These are phyloP conservation scores for Urechis unicinctus DNA, from an alignment of 2,888 invertebrate species.

Conservation along the genomic window DNA sequence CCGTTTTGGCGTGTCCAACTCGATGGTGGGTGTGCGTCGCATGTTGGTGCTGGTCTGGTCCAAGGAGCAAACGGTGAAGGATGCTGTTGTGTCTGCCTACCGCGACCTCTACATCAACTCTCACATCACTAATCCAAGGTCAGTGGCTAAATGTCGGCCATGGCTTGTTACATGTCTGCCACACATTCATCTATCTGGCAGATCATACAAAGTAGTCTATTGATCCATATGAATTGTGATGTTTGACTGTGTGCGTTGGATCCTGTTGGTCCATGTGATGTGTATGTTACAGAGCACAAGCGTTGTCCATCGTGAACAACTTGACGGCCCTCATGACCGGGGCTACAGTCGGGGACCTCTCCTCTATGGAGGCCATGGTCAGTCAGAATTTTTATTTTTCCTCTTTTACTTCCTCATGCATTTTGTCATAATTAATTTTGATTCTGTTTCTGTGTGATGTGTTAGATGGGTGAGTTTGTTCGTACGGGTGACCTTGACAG, in stretches of 20 bases:
- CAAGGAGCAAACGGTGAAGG: constrained; percentile 65
- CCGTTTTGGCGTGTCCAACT: constrained; percentile 51
- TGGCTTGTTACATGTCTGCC: too few species aligned
- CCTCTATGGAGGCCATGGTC: constrained; percentile 60
- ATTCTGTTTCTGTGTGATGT: too few species aligned
- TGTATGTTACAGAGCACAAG: constrained; percentile 45
- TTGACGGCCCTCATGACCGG: constrained; percentile 57
- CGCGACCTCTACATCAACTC: constrained; percentile 60
- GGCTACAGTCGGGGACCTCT: constrained; percentile 58
- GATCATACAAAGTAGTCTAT: too few species aligned
- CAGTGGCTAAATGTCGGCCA: too few species aligned
- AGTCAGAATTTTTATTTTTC: constrained; percentile 10
- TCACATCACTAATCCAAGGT: constrained; percentile 30
- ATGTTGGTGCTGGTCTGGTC: constrained; percentile 76
- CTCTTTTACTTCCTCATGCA: background rate
- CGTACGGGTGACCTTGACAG: constrained; percentile 56
- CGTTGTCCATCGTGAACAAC: constrained; percentile 58
- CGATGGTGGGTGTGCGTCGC: constrained; percentile 63
- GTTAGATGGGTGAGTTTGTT: constrained; percentile 59
- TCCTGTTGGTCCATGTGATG: background rate
- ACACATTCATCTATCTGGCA: too few species aligned
- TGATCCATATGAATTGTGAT: too few species aligned
- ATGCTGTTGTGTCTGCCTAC: constrained; percentile 72
- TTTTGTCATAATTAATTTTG: too few species aligned
- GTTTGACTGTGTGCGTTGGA: too few species aligned